Base-by-base conservation (phyloP, 1,140 invertebrate species). In the Lycorma delicatula region DNA sequence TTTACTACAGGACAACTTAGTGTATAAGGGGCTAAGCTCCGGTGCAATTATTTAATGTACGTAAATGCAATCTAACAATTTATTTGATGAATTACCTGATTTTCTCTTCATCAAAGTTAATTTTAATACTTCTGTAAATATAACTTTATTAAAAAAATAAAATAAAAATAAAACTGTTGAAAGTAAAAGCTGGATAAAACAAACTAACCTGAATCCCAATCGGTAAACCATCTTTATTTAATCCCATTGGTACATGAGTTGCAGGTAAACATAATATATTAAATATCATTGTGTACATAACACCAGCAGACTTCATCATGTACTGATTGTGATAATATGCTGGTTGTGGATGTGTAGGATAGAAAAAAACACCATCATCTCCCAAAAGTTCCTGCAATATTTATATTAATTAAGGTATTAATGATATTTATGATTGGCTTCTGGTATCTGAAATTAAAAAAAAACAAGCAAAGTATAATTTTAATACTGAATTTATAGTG, bases 251-350 rank as follows among this genome's bases (percentile, higher is more conserved):
- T 52, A 87, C 80, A 62, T 87, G 81, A 1, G 86, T 87, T 3
- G 85, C 80, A 1, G 91, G 89, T 56, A 89, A 69, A 1, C 82
- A 82, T 1, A 91, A 70, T 1, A 84, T 72, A 74, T 93, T 93
- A 64, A 87, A 84, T 22, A 90, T 67, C 60, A 82, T 79, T 2
- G 80, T 80, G 71, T 89, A 92, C 13, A 79, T 70, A 36, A 81
- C 79, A 56, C 80, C 82, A 46, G 81, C 74, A 9, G 79, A 71
- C 11, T 77, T 77, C 41, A 81, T 65, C 49, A 81, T 68, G 22
- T 80, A 78, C 61, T 81, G 76, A 50, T 79, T 73, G 66, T 87
- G 84, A 51, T 79, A 79, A 1, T 81, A 77, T 1, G 88, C 86
- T 1, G 78, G 59, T 7, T 71, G 70, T 7, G 79, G 79, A 71